Evolutionary conservation across 2,888 invertebrate genomes (phyloP), one percentile per base, ranked within the genome.

Genomic region (Rhingia campestris): DNA sequence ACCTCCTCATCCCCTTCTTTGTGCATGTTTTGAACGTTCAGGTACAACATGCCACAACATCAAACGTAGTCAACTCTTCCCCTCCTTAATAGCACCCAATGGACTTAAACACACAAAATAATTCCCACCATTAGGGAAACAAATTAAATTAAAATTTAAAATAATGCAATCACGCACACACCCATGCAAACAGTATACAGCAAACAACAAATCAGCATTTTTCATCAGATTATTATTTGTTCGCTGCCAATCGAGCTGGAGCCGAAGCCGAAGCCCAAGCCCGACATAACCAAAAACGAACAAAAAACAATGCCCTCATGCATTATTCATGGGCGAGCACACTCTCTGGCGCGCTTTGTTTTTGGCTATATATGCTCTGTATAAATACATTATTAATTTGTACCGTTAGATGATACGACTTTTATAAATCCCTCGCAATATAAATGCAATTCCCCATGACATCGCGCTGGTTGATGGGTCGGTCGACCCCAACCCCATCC

Each of bases 381-480:
- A 84, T 84, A 84, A 84, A 84, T 84, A 84, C 84, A 84, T 84
- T 84, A 84, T 84, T 84, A 84, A 84, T 84, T 84, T 84, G 80
- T 84, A 79, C 70, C 84, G 84, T 80, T 84, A 84, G 84, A 84
- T 75, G 84, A 84, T 84, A 84, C 74, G 80, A 84, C 80, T 84
- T 80, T 75, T 75, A 74, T 75, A 84, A 84, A 84, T 84, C 84
- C 84, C 74, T 80, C 66, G 74, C 80, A 84, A 84, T 84, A 80
- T 84, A 80, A 80, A 80, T 84, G 80, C 84, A 79, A 84, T 80
- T 84, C 63, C 77, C 82, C 77, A 66, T 59, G 66, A 81, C 76
- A 72, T 33, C 43, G 74, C 41, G 45, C 14, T n/a, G 53, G 41
- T 32, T 45, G 47, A 33, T 58, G 33, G 56, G 37, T 5, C 41